A percentile compares a stretch with the other conserved stretches of the same genome.
Conservation (phyloP, 37 sponge, comb jelly and placozoan genomes). For the Geodia barretti region DNA sequence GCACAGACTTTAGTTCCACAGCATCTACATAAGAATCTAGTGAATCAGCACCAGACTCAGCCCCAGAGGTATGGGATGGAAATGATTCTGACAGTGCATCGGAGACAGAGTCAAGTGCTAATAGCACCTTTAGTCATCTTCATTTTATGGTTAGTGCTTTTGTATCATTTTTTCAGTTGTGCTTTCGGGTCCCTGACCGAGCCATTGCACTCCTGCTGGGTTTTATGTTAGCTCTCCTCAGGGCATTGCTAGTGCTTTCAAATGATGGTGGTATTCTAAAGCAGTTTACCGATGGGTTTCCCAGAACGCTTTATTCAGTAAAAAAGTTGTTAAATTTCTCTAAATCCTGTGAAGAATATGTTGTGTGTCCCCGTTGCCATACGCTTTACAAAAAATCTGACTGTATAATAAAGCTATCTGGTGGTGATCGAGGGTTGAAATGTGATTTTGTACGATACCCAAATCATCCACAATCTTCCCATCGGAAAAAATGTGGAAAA, state of each 20-base stretch:
- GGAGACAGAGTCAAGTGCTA: not conserved
- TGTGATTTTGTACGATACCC: constrained; percentile 31
- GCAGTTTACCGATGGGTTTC: not conserved
- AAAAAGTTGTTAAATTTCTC: not conserved
- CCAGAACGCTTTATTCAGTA: not conserved
- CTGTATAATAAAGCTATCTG: not conserved
- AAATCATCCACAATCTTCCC: constrained; percentile 16
- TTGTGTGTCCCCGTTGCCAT: constrained; percentile 44
- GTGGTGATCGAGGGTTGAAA: not conserved
- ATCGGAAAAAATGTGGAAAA: constrained; percentile 10
- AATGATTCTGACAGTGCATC: not conserved
- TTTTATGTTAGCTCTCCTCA: constrained; percentile 3
- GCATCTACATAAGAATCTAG: not conserved
- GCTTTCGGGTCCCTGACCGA: constrained; percentile 1
- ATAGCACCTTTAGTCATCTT: not conserved
- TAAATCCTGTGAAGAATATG: constrained; percentile 7
- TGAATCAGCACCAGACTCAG: not conserved
- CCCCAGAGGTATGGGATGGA: not conserved
- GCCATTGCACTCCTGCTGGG: not conserved
- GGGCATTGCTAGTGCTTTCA: not conserved
- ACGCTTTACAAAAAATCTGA: constrained; percentile 11
- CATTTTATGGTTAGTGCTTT: not conserved
- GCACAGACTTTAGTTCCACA: not conserved
- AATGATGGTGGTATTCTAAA: not conserved
- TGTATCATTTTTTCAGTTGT: not conserved